Evolutionary conservation across 2,113 vertebrate species (phyloP), one percentile per base, ranked within the genome.

Genomic region (Ammospiza caudacuta): DNA sequence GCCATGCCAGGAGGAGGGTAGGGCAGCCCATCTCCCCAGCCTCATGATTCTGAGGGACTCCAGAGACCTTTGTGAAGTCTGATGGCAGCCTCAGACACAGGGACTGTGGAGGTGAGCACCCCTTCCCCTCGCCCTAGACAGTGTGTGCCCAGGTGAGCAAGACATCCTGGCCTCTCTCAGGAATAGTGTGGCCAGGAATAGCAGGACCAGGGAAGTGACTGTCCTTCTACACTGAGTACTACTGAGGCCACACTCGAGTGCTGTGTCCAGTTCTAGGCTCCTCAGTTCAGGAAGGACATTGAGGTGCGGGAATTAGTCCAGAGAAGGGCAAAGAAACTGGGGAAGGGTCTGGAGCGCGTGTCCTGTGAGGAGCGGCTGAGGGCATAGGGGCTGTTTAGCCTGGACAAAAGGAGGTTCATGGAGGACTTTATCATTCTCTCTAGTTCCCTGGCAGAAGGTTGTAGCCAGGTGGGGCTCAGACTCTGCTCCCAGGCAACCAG

Each of bases 1-100:
- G 6, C 33, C 55, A 6, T 15, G n/a, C 9, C 0, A 2, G 44
- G 58, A 24, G 44, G 11, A 7, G 5, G 19, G 5, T 27, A n/a
- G 46, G 11, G 20, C 9, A 5, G 22, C 5, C 5, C 3, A 7
- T 8, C n/a, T 22, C 20, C 6, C 14, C 2, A 25, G 6, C 9
- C 35, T n/a, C 49, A 2, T 0, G 3, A 37, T 37, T 43, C 27
- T 28, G 44, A 81, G 12, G 15, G 33, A 37, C 28, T 11, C 15
- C 46, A 5, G 29, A 47, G 37, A 21, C 33, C 23, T 44, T 4
- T 5, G 35, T 4, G 4, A 13, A 55, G 44, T 18, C 33, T 3
- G 17, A 18, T 1, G 17, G 43, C 57, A 52, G 57, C 21, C 31
- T 27, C 18, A 28, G 39, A n/a, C 49, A 51, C 10, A 10, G 52